Base-by-base conservation (phyloP, 2,113 vertebrate species). In the Tonatia bakeri region DNA sequence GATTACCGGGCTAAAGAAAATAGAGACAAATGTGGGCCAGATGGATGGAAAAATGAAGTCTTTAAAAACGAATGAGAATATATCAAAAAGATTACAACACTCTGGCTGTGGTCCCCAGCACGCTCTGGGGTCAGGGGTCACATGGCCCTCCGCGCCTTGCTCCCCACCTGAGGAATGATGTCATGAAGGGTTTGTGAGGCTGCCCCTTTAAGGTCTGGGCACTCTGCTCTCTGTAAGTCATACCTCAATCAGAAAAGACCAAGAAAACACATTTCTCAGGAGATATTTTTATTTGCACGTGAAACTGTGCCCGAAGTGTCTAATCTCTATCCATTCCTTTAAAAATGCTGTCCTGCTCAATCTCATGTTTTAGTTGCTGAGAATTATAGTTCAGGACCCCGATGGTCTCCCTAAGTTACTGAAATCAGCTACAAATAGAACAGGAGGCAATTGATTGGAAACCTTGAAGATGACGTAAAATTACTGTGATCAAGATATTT, bases 201-300 rank as follows among this genome's bases (percentile, higher is more conserved):
- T 9, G 1, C 0, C 0, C 22, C 54, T 13, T 84, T 70, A 26
- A 70, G 16, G 38, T 38, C 22, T 65, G 69, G 50, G 64, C 13
- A 10, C 14, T 43, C 3, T 76, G 2, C 38, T 43, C 3, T 52
- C 52, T 47, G 3, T 79, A 67, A 33, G 16, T 64, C 83, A 50
- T 3, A 47, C 31, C 52, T 36, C 69, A 31, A 10, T 28, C 31
- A 69, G 75, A 79, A 85, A 73, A 20, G 17, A 6, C 5, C 40
- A 69, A 80, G 50, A 47, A 84, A 79, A 45, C 33, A 77, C 40
- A 8, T 17, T 33, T 76, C 40, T 87, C 82, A 76, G 64, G 56
- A 96, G 26, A 50, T 59, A 90, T 69, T 96, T 92, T 95, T 79
- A 81, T 90, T 80, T 84, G 82, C 43, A 38, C 64, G 47, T 87